phyloP scores from a whole-genome alignment of 2,888 invertebrate genomes.

The Eurytoma adleriae region DNA sequence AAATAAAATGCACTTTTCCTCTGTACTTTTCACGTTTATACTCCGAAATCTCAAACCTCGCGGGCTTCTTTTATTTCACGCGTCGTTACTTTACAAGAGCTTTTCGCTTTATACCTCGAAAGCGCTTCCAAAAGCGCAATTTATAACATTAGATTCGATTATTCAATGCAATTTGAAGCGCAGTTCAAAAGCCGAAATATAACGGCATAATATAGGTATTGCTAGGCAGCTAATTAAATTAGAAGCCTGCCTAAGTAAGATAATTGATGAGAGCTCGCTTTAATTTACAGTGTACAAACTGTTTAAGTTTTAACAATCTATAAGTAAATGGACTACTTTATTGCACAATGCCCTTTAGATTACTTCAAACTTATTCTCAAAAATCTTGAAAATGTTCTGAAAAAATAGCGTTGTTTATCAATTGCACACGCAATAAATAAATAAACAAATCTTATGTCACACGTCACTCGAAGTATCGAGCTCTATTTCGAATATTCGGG shows the following conservation, averaged over 20 bases:
- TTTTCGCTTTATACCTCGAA: too few species aligned
- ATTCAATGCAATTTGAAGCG: too few species aligned
- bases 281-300: slow-evolving; percentile 34
- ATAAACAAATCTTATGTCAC: background rate
- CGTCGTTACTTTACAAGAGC: background rate
- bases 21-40: background rate
- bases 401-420: too few species aligned
- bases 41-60: background rate
- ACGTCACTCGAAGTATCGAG: too few species aligned
- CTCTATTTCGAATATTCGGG: too few species aligned
- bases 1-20: slow-evolving; percentile 32
- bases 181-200: slow-evolving; percentile 27
- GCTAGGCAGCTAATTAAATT: slow-evolving; percentile 47
- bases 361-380: background rate
- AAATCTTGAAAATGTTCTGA: too few species aligned
- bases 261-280: slow-evolving; percentile 49
- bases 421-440: too few species aligned
- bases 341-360: background rate
- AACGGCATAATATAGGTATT: slow-evolving; percentile 43
- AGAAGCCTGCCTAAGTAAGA: slow-evolving; percentile 35
- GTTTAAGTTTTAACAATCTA: slow-evolving; percentile 13
- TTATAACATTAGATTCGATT: too few species aligned
- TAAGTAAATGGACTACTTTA: background rate
- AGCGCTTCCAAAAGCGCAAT: too few species aligned
- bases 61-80: slow-evolving; percentile 1